Evolutionary conservation across 1,140 invertebrate species (phyloP).

Genomic region (Brachionus calyciflorus): DNA sequence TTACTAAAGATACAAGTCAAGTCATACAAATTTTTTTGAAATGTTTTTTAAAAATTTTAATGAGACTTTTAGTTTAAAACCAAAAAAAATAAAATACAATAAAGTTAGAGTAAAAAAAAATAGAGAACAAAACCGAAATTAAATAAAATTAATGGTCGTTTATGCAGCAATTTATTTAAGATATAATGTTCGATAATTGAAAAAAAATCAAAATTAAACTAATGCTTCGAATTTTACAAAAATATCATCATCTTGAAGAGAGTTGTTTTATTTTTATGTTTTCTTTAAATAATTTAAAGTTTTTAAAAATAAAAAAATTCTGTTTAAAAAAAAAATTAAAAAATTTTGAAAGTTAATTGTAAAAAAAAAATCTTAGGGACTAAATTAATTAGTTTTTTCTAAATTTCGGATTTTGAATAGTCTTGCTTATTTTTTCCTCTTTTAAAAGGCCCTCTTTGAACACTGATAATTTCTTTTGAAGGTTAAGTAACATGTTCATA

Average conservation of each 20-base stretch:
- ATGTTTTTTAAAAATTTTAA: background rate
- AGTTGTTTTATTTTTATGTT: background rate
- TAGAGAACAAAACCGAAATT: background rate
- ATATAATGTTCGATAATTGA: background rate
- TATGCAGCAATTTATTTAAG: too few relatives aligned
- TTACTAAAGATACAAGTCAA: conserved; percentile 28
- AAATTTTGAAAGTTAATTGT: too few relatives aligned
- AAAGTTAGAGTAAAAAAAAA: background rate
- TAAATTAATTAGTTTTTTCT: conserved; percentile 27
- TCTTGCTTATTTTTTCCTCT: conserved; percentile 46
- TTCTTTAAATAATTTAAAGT: too few relatives aligned
- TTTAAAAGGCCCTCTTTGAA: conserved; percentile 36
- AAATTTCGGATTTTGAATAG: conserved; percentile 39
- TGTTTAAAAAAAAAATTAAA: too few relatives aligned
- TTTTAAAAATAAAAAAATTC: too few relatives aligned
- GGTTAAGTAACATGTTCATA: conserved; percentile 34
- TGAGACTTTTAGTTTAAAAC: conserved; percentile 33
- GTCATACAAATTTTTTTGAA: conserved; percentile 8
- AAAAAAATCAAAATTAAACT: background rate
- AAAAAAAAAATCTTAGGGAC: background rate
- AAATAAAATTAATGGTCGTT: conserved; percentile 31
- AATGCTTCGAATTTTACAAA: background rate
- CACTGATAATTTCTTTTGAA: conserved; percentile 6
- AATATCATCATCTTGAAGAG: background rate
- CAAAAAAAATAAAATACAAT: too few relatives aligned